A percentile compares a stretch with the other conserved stretches of the same genome.
Conservation (phyloP, 2,888 invertebrate species). For the Tyria jacobaeae region DNA sequence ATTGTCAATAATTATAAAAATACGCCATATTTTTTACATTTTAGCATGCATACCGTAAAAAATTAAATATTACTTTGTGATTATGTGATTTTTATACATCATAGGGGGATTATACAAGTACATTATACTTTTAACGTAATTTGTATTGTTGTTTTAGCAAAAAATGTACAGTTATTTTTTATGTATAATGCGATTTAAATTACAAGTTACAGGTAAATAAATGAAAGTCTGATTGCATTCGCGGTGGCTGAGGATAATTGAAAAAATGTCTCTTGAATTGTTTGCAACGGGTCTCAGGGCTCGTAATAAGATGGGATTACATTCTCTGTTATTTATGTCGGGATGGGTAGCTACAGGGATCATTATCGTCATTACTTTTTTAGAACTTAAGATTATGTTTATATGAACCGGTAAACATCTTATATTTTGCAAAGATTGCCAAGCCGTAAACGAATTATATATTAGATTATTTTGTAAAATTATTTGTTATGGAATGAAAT, state of each 20-base stretch:
- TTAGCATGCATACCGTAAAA: too few relatives aligned
- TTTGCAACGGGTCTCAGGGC: constrained; percentile 59
- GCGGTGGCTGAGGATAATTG: constrained; percentile 75
- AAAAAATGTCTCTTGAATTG: constrained; percentile 81
- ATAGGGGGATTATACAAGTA: background rate
- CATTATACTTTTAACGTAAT: background rate
- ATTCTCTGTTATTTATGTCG: constrained; percentile 43
- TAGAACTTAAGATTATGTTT: constrained; percentile 28
- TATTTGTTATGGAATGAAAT: background rate
- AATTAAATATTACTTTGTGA: too few relatives aligned
- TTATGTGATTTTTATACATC: background rate
- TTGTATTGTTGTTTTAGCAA: background rate
- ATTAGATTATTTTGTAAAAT: background rate
- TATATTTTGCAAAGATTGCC: constrained; percentile 17
- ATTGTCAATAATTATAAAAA: too few relatives aligned
- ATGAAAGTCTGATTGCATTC: constrained; percentile 75
- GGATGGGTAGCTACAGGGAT: constrained; percentile 39
- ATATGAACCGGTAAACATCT: constrained; percentile 24
- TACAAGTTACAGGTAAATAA: constrained; percentile 65
- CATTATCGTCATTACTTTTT: constrained; percentile 47
- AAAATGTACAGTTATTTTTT: constrained; percentile 7
- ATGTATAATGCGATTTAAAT: constrained; percentile 29
- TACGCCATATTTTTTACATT: too few relatives aligned
- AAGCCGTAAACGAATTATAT: background rate
- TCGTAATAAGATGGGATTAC: constrained; percentile 74